Evolutionary conservation across 2,888 invertebrate genomes (phyloP), one percentile per base, ranked within the genome.

Genomic region (Anaspis maculata): DNA sequence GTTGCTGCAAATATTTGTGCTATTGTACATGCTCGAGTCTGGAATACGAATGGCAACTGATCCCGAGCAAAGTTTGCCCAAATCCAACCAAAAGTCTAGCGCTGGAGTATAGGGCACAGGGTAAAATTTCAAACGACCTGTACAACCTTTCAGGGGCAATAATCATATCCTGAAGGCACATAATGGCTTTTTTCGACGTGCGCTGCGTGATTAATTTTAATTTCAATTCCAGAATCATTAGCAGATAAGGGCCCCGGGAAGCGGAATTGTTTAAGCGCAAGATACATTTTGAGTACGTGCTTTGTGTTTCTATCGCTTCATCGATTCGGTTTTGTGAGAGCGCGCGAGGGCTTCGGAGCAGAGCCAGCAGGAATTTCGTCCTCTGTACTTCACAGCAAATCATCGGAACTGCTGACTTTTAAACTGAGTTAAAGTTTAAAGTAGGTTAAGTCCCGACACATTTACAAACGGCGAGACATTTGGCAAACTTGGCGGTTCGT

Each of bases 401-500:
- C 33, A 38, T 27, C 19, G 24, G 22, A 31, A 31, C 30, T 30
- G 34, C 29, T 26, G 34, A 34, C 34, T 34, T 39, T 34, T 41
- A 44, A 44, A 19, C 35, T 35, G 36, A 34, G 32, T 41, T 42
- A 34, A 19, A 39, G 36, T 41, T 39, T 25, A 39, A 48, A 48
- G 30, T 48, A 39, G 45, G 45, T 44, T 46, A 44, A 37, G 41
- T 41, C 39, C 42, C 34, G 37, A 32, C 38, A 43, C 44, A 44
- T 44, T 44, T 42, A 42, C 40, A 42, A 45, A 46, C 36, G 39
- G 34, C 39, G 30, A 37, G 37, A 39, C 46, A 44, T 46, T 48
- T 48, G 48, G 48, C 48, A 46, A 32, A 32, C 28, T 29, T 28
- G 30, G 35, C 26, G 27, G 32, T 24, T 37, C 37, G 21, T 23